These are phyloP conservation scores for Amblyopsis rosae DNA, from an alignment of 2,113 vertebrate genomes.

Conservation along the genomic window DNA sequence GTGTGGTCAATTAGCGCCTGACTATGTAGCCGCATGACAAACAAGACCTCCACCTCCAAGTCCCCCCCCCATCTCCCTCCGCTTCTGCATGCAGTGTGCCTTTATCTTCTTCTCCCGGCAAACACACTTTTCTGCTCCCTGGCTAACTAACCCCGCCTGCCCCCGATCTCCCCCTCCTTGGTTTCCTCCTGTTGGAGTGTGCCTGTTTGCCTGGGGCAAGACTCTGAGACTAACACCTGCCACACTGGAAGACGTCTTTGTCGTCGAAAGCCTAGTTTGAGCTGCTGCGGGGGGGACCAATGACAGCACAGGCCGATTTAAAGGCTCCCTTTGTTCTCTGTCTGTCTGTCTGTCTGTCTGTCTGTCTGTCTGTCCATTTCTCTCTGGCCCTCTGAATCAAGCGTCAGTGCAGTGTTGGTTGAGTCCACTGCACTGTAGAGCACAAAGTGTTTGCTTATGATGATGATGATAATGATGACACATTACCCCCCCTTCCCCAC, in stretches of 20 bases:
- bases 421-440: background rate
- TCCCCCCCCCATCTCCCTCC: slow-evolving; percentile 42
- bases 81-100: slow-evolving; percentile 77
- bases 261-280: slow-evolving; percentile 85
- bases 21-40: slow-evolving; percentile 81
- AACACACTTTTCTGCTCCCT: slow-evolving; percentile 60
- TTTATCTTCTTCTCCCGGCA: slow-evolving; percentile 63
- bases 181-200: slow-evolving; percentile 76
- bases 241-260: slow-evolving; percentile 87
- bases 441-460: slow-evolving; percentile 24
- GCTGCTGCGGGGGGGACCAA: slow-evolving; percentile 78
- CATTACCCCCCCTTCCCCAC: slow-evolving; percentile 19
- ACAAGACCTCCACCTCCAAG: slow-evolving; percentile 68
- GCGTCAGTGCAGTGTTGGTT: slow-evolving; percentile 13
- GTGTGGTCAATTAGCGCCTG: slow-evolving; percentile 77
- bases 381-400: slow-evolving; percentile 5
- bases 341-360: slow-evolving; percentile 27
- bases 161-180: slow-evolving; percentile 38
- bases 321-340: slow-evolving; percentile 61
- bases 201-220: slow-evolving; percentile 78
- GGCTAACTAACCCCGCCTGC: slow-evolving; percentile 53
- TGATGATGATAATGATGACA: slow-evolving; percentile 23
- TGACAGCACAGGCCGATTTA: slow-evolving; percentile 64
- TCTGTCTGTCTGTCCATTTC: background rate
- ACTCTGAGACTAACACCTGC: slow-evolving; percentile 86